Evolutionary conservation across 2,888 invertebrate genomes (phyloP), one percentile per base, ranked within the genome.

Genomic region (Mythimna pallens): DNA sequence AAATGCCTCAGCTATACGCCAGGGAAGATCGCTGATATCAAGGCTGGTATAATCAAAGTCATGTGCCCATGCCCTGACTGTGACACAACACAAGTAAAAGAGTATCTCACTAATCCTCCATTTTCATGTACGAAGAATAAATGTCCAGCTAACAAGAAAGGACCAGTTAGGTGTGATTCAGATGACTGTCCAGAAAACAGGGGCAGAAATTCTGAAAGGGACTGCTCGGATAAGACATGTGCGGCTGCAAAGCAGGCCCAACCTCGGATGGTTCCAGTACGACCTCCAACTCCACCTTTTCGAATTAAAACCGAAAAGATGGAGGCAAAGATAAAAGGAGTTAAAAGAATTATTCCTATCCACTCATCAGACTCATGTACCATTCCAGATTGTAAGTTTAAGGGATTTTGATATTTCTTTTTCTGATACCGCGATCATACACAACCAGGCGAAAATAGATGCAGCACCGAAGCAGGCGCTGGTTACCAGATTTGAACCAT

Each of bases 51-150:
- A 3, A 86, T 93, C n/a, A 88, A 85, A 80, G 80, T 93, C 0
- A 88, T 82, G 4, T 94, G 94, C 20, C 93, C 94, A 0, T 94
- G 94, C 52, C 92, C 92, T 0, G 90, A 90, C 66, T 94, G 93
- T 68, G 79, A 84, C 4, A 84, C 86, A 0, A 47, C 67, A 8
- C 64, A 81, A 47, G 70, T 76, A 0, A 90, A 89, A 34, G 77
- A 82, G 36, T 65, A 30, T 52, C 36, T 88, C 1, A 65, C 70
- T 3, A 78, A 89, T 6, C 83, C 87, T 1, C 87, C 87, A 6
- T 87, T 68, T 59, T 74, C 81, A 0, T 91, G 91, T 40, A 77
- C 72, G 0, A 89, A 86, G 10, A 43, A 71, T 0, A n/a, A 76
- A 40, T 91, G 91, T 40, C 90, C 91, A 25, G 88, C 86, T n/a